phyloP scores from a whole-genome alignment of 2,113 vertebrate genomes.

The Pangasianodon gigas region DNA sequence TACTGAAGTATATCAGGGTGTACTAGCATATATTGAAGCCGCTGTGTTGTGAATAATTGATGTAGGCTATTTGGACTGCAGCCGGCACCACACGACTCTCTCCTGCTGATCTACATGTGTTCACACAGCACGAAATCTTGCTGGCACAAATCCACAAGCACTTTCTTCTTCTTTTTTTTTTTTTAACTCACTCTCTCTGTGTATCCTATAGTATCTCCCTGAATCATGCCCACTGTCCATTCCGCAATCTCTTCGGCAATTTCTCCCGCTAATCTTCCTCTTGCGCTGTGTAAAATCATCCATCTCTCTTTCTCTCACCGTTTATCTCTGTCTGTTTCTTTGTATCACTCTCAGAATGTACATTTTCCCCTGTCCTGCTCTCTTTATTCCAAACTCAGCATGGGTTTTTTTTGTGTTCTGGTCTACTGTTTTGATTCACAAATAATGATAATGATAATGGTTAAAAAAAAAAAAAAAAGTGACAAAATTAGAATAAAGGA shows the following conservation, averaged over 20 bases:
- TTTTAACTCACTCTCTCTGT: constrained; percentile 17
- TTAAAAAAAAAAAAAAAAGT: background rate
- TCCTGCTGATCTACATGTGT: constrained; percentile 80
- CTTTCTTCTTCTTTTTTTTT: constrained; percentile 23
- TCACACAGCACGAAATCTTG: constrained; percentile 73
- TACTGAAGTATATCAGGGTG: constrained; percentile 46
- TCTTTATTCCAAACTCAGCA: constrained; percentile 38
- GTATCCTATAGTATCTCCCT: constrained; percentile 20
- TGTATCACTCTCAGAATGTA: constrained; percentile 58
- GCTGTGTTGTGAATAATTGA: constrained; percentile 77
- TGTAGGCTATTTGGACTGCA: constrained; percentile 72
- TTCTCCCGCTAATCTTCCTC: constrained; percentile 60
- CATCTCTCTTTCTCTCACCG: constrained; percentile 52
- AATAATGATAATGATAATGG: background rate
- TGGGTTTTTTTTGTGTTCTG: constrained; percentile 12
- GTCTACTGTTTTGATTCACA: background rate
- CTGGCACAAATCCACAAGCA: constrained; percentile 42
- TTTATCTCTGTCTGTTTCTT: constrained; percentile 63
- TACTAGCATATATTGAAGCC: constrained; percentile 49
- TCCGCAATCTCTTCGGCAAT: constrained; percentile 47
- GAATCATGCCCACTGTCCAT: constrained; percentile 49
- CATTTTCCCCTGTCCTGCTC: constrained; percentile 44
- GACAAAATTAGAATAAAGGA: background rate
- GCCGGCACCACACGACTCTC: constrained; percentile 70
- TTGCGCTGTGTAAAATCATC: constrained; percentile 50